Conservation (phyloP, 1,140 invertebrate genomes). For the Drosophila teissieri region DNA sequence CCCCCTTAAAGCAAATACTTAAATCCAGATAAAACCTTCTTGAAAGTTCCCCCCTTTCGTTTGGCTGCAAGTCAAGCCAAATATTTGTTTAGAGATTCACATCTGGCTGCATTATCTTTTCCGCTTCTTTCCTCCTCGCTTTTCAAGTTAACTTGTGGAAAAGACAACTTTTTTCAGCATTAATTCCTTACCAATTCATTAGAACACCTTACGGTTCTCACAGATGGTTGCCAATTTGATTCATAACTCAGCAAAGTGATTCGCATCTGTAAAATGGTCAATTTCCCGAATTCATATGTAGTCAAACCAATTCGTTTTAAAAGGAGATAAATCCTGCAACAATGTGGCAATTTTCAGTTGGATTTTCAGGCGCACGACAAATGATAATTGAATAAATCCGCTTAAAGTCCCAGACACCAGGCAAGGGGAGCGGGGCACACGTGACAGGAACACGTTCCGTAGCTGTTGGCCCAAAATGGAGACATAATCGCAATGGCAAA, state of each 20-base stretch:
- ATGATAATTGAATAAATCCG: constrained; percentile 84
- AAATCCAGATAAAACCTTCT: constrained; percentile 28
- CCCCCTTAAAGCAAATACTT: constrained; percentile 8
- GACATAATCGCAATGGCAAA: constrained; percentile 71
- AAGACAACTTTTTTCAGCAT: neutral
- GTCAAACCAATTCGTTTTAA: constrained; percentile 27
- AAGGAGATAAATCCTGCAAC: constrained; percentile 21
- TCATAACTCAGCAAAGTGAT: constrained; percentile 19
- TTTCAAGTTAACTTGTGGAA: constrained; percentile 14
- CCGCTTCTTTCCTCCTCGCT: constrained; percentile 5
- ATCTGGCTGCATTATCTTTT: constrained; percentile 68
- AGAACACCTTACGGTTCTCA: constrained; percentile 14
- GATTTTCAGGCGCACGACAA: constrained; percentile 63
- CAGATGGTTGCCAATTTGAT: constrained; percentile 1
- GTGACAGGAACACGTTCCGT: constrained; percentile 59
- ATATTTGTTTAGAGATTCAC: constrained; percentile 77
- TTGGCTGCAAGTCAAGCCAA: constrained; percentile 60
- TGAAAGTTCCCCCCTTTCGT: constrained; percentile 5
- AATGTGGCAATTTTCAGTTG: constrained; percentile 43
- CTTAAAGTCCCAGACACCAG: constrained; percentile 68
- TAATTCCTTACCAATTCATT: constrained; percentile 16
- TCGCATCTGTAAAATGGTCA: constrained; percentile 27
- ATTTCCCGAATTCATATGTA: constrained; percentile 38
- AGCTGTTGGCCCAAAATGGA: constrained; percentile 52
- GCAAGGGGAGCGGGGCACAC: constrained; percentile 37